Conservation (phyloP, 2,888 invertebrate species). For the Omphaloscelis lunosa region DNA sequence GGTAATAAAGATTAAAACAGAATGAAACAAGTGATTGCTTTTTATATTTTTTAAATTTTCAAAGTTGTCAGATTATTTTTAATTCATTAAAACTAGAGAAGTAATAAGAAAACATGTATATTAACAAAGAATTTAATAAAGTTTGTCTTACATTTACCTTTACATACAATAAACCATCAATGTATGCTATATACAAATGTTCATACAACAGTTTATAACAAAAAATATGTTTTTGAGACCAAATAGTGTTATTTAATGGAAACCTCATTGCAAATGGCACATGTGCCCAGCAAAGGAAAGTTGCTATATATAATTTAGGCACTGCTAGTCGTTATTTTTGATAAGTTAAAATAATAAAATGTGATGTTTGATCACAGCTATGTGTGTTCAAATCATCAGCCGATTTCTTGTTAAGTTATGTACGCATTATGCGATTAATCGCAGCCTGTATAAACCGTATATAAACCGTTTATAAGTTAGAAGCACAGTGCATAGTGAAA, state of each 20-base stretch:
- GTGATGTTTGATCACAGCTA: conserved; percentile 32
- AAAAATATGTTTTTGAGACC: conserved; percentile 62
- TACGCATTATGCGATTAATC: conserved; percentile 18
- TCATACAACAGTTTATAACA: conserved; percentile 73
- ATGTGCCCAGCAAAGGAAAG: conserved; percentile 31
- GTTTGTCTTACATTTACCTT: conserved; percentile 82
- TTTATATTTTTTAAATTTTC: neutral
- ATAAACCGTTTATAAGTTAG: neutral
- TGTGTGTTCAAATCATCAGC: conserved; percentile 41
- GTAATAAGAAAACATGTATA: conserved; percentile 72
- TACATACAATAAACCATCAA: conserved; percentile 77
- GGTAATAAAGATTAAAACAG: neutral
- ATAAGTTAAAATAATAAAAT: conserved; percentile 31
- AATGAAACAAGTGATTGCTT: neutral
- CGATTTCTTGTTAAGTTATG: neutral
- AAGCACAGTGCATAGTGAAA: neutral
- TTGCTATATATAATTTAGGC: conserved; percentile 59
- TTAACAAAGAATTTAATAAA: conserved; percentile 90
- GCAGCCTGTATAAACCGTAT: neutral
- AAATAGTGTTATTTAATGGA: conserved; percentile 43
- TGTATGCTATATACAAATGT: conserved; percentile 80
- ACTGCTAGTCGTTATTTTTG: conserved; percentile 62
- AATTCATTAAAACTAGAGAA: conserved; percentile 24
- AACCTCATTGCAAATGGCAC: conserved; percentile 54
- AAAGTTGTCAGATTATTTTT: neutral